Evolutionary conservation across 2,113 vertebrate genomes (phyloP), one percentile per base, ranked within the genome.

Genomic region (Progne subis): DNA sequence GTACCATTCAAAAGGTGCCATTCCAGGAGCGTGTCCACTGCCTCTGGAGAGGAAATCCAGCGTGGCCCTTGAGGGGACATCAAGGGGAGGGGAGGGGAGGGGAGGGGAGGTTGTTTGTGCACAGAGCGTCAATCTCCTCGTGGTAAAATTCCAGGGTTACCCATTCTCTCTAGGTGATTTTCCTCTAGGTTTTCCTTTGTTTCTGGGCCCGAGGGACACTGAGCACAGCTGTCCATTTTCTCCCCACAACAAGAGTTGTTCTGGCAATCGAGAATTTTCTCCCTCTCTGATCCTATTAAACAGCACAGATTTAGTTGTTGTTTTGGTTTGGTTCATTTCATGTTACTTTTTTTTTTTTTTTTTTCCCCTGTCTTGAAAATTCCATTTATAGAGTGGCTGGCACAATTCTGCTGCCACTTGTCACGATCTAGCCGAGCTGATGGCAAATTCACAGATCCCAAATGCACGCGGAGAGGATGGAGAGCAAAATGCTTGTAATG

Each of bases 131-230:
- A 46, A 5, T 52, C 89, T 63, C 4, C 26, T 5, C 5, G 0
- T 57, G 72, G 56, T 68, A 61, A 82, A 88, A 93, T 92, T 84
- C 65, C 90, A 86, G 72, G 21, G 56, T 68, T 87, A 75, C 94
- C 76, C 57, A 5, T 82, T 90, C 90, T 92, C 90, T 90, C 80
- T 90, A 15, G 32, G 90, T 95, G 77, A 80, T 49, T 53, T 88
- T 93, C 55, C 67, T 69, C 57, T 46, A 0, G 64, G 57, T 68
- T 94, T 95, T 90, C 47, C 59, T 55, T 63, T 63, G 71, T 23
- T 61, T 86, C 41, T 61, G 23, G 59, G 72, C 75, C 91, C 16
- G 47, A 37, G 50, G 50, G 39, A 32, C 47, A 18, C 29, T 57
- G 90, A 37, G 50, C n/a, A 37, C 9, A 13, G n/a, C 39, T 39